Conservation (phyloP, 2,797 vertebrate species). For the Harpagifer antarcticus region DNA sequence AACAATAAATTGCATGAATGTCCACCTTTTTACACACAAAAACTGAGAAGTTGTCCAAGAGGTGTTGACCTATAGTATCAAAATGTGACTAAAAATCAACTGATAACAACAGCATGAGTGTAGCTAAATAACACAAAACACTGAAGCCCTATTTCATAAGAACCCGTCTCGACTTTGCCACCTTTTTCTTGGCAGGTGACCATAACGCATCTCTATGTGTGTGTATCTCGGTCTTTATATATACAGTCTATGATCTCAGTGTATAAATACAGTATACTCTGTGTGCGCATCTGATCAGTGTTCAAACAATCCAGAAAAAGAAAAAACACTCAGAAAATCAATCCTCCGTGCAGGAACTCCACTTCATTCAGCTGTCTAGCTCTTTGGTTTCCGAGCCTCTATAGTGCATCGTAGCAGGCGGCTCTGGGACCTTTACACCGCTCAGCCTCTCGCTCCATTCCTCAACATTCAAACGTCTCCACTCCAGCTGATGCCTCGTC, state of each 20-base stretch:
- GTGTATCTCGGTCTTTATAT: constrained; percentile 19
- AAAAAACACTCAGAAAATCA: constrained; percentile 39
- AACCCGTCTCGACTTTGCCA: constrained; percentile 13
- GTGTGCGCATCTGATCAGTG: constrained; percentile 33
- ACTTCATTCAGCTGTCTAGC: constrained; percentile 64
- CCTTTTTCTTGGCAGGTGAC: constrained; percentile 19
- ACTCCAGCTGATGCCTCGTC: constrained; percentile 26
- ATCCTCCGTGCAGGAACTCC: constrained; percentile 68
- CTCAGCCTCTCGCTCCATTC: constrained; percentile 46
- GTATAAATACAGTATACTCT: constrained; percentile 5
- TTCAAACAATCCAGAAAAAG: not conserved
- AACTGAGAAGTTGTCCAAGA: not conserved
- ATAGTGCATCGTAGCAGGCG: constrained; percentile 59
- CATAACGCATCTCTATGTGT: constrained; percentile 21
- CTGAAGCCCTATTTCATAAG: constrained; percentile 29
- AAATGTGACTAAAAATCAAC: constrained; percentile 22
- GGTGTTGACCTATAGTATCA: constrained; percentile 6
- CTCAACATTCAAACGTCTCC: constrained; percentile 41
- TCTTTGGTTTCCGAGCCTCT: constrained; percentile 77
- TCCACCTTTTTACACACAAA: constrained; percentile 7
- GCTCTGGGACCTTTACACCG: constrained; percentile 46
- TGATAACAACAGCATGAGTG: constrained; percentile 39
- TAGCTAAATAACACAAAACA: constrained; percentile 33
- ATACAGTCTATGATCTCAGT: too few species aligned
- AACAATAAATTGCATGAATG: constrained; percentile 15